phyloP scores from a whole-genome alignment of 2,888 invertebrate genomes.

The Polyploca ridens region DNA sequence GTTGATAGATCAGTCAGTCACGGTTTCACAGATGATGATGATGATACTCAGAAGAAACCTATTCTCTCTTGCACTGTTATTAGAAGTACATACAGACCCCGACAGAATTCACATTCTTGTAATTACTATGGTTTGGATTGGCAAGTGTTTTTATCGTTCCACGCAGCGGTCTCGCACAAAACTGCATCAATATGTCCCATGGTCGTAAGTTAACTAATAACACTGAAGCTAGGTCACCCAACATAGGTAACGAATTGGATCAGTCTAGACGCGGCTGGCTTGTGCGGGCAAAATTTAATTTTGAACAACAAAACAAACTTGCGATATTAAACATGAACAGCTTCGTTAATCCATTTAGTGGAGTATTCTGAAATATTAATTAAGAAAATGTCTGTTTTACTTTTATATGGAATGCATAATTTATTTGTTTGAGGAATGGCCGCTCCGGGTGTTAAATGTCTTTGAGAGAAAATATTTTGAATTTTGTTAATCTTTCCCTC shows the following conservation, averaged over 20 bases:
- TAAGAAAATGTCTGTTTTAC: neutral
- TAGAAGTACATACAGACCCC: too few relatives aligned
- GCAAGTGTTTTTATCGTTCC: too few relatives aligned
- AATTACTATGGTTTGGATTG: too few relatives aligned
- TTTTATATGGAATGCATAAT: neutral
- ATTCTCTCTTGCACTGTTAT: too few relatives aligned
- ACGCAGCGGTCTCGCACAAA: neutral
- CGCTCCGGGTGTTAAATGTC: too few relatives aligned
- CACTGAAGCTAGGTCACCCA: conserved; percentile 17
- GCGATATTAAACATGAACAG: conserved; percentile 5
- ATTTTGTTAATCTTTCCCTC: too few relatives aligned
- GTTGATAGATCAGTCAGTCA: too few relatives aligned
- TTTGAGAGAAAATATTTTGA: too few relatives aligned
- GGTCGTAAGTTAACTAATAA: conserved; percentile 14
- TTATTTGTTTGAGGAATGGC: neutral
- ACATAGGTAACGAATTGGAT: conserved; percentile 28
- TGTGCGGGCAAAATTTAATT: conserved; percentile 26
- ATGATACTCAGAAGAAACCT: too few relatives aligned
- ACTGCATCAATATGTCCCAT: conserved; percentile 22
- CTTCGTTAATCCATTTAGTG: conserved; percentile 2
- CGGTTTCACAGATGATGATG: too few relatives aligned
- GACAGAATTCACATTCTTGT: too few relatives aligned
- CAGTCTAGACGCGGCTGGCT: conserved; percentile 22
- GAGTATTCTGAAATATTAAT: conserved; percentile 1
- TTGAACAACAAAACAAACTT: conserved; percentile 17